Evolutionary conservation across 2,113 vertebrate species (phyloP).

Genomic region (Saimiri boliviensis): DNA sequence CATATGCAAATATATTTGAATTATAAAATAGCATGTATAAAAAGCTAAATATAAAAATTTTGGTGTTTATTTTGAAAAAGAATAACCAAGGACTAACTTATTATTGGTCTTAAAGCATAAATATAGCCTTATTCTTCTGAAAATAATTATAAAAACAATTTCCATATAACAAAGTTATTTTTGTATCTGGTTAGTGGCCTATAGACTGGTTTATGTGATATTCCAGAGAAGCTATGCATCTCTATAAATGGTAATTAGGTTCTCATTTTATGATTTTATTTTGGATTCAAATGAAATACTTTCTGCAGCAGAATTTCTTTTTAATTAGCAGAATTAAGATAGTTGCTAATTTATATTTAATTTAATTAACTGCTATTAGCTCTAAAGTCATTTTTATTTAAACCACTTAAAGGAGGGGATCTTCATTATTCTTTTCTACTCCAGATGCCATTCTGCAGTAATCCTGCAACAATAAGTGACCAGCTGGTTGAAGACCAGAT

Average conservation of each 20-base stretch:
- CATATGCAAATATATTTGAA: neutral
- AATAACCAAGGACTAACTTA: neutral
- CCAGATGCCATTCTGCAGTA: neutral
- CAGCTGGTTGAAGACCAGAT: conserved; percentile 3
- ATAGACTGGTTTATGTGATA: neutral
- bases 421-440: neutral
- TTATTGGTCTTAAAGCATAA: neutral
- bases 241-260: neutral
- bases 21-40: neutral
- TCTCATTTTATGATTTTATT: neutral
- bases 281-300: neutral
- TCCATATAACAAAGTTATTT: neutral
- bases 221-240: neutral
- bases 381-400: neutral
- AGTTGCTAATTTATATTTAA: neutral
- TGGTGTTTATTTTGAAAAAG: neutral
- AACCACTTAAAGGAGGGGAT: neutral
- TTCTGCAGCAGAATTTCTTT: neutral
- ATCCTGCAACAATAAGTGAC: neutral
- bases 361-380: neutral
- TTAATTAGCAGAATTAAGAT: neutral
- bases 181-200: neutral
- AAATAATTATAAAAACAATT: neutral
- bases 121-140: neutral
- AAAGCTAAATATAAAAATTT: neutral